Conservation (phyloP, 64 coral and sea anemone genomes). For the Montipora sp. region DNA sequence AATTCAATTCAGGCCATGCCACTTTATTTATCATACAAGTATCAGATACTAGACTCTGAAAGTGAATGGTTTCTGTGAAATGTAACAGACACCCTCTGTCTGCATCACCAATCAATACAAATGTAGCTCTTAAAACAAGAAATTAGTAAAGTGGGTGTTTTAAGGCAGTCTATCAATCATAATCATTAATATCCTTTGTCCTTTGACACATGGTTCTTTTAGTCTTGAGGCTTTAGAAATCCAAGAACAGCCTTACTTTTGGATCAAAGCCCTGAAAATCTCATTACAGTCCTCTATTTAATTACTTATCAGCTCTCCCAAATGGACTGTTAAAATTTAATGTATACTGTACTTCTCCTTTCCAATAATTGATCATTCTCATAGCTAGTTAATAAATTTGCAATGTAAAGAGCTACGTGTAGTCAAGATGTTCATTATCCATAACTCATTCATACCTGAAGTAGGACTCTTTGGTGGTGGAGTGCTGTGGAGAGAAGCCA, state of each 20-base stretch:
- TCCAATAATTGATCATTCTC: no score
- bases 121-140: not conserved
- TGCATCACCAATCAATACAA: constrained; percentile 25
- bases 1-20: not conserved
- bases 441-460: constrained; percentile 36
- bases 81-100: constrained; percentile 28
- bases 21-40: no score
- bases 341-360: no score
- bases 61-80: not conserved
- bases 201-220: no score
- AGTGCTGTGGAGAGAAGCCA: constrained; percentile 91
- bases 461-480: constrained; percentile 73
- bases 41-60: no score
- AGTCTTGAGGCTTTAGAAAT: not conserved
- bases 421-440: not conserved
- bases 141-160: no score
- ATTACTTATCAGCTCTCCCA: not conserved
- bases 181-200: no score
- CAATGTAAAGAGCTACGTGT: no score
- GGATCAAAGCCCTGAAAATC: not conserved
- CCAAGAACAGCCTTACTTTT: not conserved
- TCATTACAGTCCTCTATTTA: not conserved
- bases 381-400: no score
- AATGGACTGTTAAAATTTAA: no score
- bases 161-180: no score